Base-by-base conservation (phyloP, 2,113 vertebrate species). In the Pelmatolapia mariae region DNA sequence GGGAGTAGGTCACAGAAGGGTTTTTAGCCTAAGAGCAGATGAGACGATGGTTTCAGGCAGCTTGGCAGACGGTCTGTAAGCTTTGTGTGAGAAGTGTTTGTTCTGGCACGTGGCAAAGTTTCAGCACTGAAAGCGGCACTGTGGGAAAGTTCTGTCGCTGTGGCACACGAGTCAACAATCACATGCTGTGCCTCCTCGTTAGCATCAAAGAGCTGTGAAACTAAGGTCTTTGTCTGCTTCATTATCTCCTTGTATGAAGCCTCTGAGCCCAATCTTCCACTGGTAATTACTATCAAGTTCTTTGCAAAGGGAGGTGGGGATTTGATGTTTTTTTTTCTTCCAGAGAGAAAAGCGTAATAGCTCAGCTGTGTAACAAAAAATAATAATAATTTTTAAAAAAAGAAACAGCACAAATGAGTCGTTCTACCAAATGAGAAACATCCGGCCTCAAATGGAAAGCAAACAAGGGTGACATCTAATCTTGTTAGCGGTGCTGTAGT, bases 361-460 rank as follows among this genome's bases (percentile, higher is more conserved):
- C 16, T 83, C 54, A 10, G 52, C 47, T 80, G 68, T 54, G 29
- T 2, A 47, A 66, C 24, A 80, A 54, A 76, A 29, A 31, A 61
- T 50, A 73, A 68, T 16, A 52, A 4, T 40, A 68, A 9, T 38
- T n/a, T 7, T 0, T 3, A 2, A 43, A 36, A 40, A 71, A 24
- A 57, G 19, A 68, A 68, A 71, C 85, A 83, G 68, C 59, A 87
- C 88, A 94, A 91, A 92, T 91, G 79, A 93, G 73, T 59, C n/a
- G 1, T 84, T 87, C 52, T 81, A 45, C 86, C 89, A 92, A 88
- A 90, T 63, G 85, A 87, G 86, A 83, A 84, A 82, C 87, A 90
- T 87, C 85, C 53, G 43, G 89, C 43, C 33, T 80, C 2, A 2
- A 82, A 80, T 47, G 66, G 61, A 45, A 81, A 63, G 47, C 80